A percentile compares a stretch with the other conserved stretches of the same genome.
phyloP scores from a whole-genome alignment of 2,797 vertebrate genomes.

The Cichlasoma orientale region DNA sequence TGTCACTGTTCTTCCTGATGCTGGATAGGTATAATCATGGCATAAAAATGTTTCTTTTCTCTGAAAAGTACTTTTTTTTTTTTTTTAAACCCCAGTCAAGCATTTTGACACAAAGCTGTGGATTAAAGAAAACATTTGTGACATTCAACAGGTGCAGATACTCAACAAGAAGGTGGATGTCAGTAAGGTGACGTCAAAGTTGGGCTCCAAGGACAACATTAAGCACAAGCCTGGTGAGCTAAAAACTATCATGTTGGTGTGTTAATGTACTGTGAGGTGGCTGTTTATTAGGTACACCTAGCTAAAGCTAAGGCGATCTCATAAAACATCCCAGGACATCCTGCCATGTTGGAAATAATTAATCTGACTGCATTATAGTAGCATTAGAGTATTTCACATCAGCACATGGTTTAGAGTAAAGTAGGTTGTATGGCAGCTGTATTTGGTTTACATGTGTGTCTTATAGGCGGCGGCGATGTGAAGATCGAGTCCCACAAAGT shows the following conservation, averaged over 20 bases:
- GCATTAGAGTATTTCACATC: no score
- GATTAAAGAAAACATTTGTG: conserved; percentile 27
- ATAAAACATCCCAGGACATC: neutral
- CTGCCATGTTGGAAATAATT: no score
- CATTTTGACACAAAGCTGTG: neutral
- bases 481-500: conserved; percentile 92
- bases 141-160: conserved; percentile 87
- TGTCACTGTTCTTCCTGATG: neutral
- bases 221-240: conserved; percentile 92
- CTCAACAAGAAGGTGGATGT: conserved; percentile 93
- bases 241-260: fast-evolving
- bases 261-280: fast-evolving
- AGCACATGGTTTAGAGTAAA: no score
- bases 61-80: neutral
- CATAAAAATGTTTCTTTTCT: neutral
- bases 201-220: conserved; percentile 91
- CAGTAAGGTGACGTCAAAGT: conserved; percentile 94
- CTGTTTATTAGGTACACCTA: neutral
- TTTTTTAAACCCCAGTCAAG: neutral
- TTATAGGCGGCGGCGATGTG: conserved; percentile 87
- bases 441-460: neutral
- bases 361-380: neutral
- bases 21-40: neutral
- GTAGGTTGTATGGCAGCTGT: neutral
- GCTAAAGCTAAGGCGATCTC: no score